phyloP scores from a whole-genome alignment of 2,113 vertebrate species.

The Odocoileus virginianus region DNA sequence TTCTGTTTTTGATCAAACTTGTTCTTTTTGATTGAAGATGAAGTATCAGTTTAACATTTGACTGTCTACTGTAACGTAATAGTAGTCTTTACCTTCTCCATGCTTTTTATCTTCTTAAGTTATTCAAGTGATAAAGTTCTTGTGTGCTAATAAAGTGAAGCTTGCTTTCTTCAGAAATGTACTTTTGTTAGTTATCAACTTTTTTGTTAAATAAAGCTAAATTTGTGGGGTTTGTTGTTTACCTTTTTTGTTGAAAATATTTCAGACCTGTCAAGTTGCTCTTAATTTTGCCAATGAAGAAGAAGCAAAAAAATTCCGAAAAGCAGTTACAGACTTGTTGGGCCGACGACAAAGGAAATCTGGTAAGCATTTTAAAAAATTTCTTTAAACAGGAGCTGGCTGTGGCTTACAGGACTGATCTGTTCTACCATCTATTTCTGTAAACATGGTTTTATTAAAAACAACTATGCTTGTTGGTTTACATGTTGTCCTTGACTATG shows the following conservation, averaged over 20 bases:
- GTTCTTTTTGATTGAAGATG: neutral
- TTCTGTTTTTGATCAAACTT: neutral
- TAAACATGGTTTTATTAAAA: neutral
- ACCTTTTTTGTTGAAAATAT: constrained; percentile 48
- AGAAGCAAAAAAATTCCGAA: constrained; percentile 94
- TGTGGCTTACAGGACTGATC: neutral
- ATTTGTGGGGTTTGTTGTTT: constrained; percentile 28
- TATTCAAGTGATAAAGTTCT: neutral
- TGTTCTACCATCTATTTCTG: neutral
- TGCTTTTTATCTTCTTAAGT: neutral
- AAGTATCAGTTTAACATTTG: neutral
- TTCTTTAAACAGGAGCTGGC: neutral
- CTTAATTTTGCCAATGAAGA: constrained; percentile 99
- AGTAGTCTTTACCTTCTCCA: neutral
- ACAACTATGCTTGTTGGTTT: neutral
- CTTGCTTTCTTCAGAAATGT: constrained; percentile 11
- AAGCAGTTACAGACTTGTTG: constrained; percentile 90
- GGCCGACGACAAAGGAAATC: constrained; percentile 92
- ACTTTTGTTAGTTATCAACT: neutral
- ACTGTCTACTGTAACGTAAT: neutral
- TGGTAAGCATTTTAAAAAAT: constrained; percentile 77
- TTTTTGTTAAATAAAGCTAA: constrained; percentile 28
- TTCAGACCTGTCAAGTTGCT: constrained; percentile 93
- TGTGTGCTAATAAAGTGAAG: neutral
- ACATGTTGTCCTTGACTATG: neutral